Conservation (phyloP, 2,113 vertebrate genomes). For the Corythornis vintsioides region DNA sequence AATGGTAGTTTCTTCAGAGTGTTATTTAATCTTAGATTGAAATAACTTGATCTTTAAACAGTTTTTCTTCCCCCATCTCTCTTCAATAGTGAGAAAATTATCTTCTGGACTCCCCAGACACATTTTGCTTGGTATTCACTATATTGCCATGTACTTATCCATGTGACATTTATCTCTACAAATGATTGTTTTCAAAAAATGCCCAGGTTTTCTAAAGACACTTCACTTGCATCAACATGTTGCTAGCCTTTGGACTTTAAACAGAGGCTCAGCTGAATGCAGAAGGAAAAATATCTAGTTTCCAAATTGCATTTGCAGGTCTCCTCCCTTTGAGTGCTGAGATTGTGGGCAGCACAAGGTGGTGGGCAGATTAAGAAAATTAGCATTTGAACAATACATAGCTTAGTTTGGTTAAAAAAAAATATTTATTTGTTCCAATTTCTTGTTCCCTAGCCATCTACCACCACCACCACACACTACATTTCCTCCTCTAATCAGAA, state of each 20-base stretch:
- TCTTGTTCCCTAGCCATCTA: background rate
- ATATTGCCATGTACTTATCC: background rate
- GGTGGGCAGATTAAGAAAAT: rapidly evolving
- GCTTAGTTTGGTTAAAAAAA: background rate
- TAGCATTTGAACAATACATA: background rate
- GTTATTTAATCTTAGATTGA: background rate
- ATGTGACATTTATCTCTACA: background rate
- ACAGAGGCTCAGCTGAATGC: background rate
- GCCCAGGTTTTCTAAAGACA: background rate
- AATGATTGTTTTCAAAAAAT: background rate
- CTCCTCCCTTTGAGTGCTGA: background rate
- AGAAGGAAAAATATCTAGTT: background rate
- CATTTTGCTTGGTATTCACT: background rate
- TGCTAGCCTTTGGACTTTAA: background rate
- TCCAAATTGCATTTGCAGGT: background rate
- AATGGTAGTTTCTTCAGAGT: background rate
- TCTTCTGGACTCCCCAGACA: background rate
- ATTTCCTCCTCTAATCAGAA: background rate
- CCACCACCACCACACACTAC: background rate
- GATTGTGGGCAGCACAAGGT: rapidly evolving
- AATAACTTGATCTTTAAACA: background rate
- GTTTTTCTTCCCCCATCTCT: background rate
- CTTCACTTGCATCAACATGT: background rate
- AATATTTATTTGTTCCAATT: background rate
- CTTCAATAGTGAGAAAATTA: background rate